phyloP scores from a whole-genome alignment of 2,888 invertebrate genomes.

The Himalopsyche japonica region DNA sequence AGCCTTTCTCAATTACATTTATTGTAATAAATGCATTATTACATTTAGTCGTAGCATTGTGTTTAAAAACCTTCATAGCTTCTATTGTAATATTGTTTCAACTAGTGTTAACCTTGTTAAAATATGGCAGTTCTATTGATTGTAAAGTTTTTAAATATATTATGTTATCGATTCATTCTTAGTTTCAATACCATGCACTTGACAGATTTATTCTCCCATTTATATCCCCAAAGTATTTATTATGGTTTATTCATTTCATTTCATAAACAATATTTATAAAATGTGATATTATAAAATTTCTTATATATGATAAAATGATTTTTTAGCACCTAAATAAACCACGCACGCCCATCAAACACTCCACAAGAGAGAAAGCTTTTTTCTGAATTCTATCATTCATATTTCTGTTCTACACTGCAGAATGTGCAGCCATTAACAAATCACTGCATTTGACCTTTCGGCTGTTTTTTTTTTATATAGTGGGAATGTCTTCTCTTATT shows the following conservation, averaged over 20 bases:
- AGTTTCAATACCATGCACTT: not conserved
- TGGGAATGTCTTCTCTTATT: too few species aligned
- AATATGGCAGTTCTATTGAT: not conserved
- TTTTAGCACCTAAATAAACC: too few species aligned
- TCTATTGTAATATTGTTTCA: not conserved
- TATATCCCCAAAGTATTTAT: not conserved
- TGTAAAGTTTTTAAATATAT: constrained; percentile 2
- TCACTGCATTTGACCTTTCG: too few species aligned
- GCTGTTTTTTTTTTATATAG: too few species aligned
- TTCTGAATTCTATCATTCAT: too few species aligned
- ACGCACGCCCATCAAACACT: too few species aligned
- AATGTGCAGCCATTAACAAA: too few species aligned
- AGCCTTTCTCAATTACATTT: not conserved
- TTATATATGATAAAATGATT: too few species aligned
- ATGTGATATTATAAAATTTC: too few species aligned
- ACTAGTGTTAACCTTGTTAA: not conserved
- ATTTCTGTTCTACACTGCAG: too few species aligned
- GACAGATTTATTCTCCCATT: not conserved
- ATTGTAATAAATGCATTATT: not conserved
- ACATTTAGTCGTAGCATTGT: not conserved
- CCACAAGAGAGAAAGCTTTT: too few species aligned
- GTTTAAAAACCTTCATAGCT: not conserved
- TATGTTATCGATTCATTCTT: not conserved
- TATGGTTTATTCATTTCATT: not conserved
- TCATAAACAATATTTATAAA: too few species aligned